Conservation (phyloP, 2,888 invertebrate species). For the Cephus pygmeus region DNA sequence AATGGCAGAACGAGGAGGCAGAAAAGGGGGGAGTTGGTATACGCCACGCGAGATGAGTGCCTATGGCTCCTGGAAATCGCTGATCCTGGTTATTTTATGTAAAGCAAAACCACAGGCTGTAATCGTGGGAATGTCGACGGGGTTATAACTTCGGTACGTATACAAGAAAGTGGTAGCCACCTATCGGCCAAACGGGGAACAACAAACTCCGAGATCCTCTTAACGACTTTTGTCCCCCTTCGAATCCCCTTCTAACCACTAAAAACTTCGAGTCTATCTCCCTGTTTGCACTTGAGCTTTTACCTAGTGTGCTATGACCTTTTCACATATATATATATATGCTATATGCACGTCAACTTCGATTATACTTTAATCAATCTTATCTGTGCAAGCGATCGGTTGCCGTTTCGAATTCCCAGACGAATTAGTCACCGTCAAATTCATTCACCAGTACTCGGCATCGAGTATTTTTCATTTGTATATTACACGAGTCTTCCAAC, state of each 20-base stretch:
- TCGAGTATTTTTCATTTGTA: neutral
- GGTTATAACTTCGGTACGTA: neutral
- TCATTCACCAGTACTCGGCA: neutral
- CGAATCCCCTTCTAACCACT: neutral
- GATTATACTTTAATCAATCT: neutral
- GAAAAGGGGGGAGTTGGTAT: conserved; percentile 14
- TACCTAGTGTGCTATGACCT: neutral
- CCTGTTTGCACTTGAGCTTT: neutral
- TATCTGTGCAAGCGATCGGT: neutral
- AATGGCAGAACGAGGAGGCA: conserved; percentile 29
- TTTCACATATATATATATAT: neutral
- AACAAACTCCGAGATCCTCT: neutral
- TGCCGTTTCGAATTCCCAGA: neutral
- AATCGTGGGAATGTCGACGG: conserved; percentile 26
- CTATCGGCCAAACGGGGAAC: neutral
- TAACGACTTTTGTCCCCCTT: neutral
- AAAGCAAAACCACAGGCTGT: conserved; percentile 27
- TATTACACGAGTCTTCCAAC: neutral
- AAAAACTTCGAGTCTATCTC: neutral
- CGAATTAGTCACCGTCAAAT: neutral
- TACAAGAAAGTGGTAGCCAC: neutral
- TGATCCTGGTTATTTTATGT: conserved; percentile 41
- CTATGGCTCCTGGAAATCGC: conserved; percentile 31
- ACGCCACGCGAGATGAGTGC: conserved; percentile 21
- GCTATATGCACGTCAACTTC: neutral